Conservation (phyloP, 2,113 vertebrate species). For the Oenanthe oenanthe region DNA sequence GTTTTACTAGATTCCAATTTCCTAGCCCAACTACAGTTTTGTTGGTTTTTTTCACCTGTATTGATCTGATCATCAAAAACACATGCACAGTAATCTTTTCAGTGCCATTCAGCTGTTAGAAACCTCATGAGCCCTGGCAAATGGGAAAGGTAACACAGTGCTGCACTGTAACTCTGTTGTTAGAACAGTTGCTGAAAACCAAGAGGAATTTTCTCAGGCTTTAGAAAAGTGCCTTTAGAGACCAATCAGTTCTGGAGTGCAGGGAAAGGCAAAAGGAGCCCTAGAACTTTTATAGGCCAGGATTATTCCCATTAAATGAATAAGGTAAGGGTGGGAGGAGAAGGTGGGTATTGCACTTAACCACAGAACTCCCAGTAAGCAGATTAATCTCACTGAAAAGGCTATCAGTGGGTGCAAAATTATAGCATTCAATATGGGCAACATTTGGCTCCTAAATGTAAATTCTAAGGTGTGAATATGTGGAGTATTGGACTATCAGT, state of each 20-base stretch:
- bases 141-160: neutral
- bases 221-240: neutral
- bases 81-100: neutral
- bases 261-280: neutral
- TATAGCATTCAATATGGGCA: neutral
- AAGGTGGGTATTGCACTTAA: neutral
- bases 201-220: neutral
- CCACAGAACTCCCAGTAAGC: neutral
- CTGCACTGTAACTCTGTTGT: neutral
- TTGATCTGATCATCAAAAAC: neutral
- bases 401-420: neutral
- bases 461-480: neutral
- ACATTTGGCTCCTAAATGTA: neutral
- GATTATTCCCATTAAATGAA: neutral
- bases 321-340: neutral
- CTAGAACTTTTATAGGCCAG: neutral
- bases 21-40: rapidly evolving
- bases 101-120: neutral
- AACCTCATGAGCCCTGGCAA: neutral
- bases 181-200: neutral
- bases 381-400: neutral
- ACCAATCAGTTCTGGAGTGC: neutral
- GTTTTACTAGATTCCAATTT: neutral
- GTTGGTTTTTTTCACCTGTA: neutral
- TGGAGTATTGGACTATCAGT: neutral